These are phyloP conservation scores for Coreoperca whiteheadi DNA, from an alignment of 2,113 vertebrate species.

Conservation along the genomic window DNA sequence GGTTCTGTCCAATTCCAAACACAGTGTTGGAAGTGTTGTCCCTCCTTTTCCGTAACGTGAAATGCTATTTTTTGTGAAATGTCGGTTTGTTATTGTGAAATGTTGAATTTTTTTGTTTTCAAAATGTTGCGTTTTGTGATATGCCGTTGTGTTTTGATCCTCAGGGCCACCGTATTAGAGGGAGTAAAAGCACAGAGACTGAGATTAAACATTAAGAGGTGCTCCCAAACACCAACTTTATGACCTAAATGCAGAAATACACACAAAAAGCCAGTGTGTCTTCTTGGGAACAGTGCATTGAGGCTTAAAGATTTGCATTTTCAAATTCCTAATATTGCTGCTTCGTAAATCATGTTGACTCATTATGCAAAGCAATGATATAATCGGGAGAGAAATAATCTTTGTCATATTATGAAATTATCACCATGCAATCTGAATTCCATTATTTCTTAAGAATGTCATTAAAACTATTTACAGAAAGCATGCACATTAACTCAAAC, in stretches of 20 bases:
- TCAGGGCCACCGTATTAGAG: no score
- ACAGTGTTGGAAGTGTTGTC: no score
- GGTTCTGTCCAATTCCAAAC: no score
- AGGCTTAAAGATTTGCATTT: neutral
- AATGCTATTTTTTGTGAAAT: no score
- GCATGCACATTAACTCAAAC: constrained; percentile 17
- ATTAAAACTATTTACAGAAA: constrained; percentile 45
- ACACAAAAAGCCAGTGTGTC: neutral
- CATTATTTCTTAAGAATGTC: constrained; percentile 35
- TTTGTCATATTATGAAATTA: constrained; percentile 38
- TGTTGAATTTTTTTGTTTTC: no score
- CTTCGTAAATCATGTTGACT: constrained; percentile 27
- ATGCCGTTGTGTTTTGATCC: no score
- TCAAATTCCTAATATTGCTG: neutral
- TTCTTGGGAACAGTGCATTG: neutral
- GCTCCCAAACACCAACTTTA: neutral
- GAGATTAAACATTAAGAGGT: neutral
- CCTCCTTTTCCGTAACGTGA: no score
- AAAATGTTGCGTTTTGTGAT: no score
- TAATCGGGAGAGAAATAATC: constrained; percentile 29
- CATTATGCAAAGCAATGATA: constrained; percentile 45
- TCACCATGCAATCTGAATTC: constrained; percentile 56
- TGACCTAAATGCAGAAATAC: neutral
- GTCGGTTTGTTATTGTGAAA: no score
- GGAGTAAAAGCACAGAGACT: neutral